phyloP scores from a whole-genome alignment of 2,888 invertebrate genomes.

The Blomia tropicalis region DNA sequence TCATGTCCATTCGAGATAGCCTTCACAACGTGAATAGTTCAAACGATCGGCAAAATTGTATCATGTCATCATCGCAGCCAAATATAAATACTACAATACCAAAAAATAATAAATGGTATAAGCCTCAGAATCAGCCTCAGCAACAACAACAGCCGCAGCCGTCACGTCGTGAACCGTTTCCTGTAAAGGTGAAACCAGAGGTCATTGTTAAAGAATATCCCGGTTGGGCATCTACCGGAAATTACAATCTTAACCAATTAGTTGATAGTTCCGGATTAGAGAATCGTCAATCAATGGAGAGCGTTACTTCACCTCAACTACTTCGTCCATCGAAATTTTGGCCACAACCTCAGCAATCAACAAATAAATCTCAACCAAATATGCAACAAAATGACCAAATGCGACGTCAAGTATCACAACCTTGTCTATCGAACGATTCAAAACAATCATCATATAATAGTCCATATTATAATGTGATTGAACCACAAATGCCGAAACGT shows the following conservation, averaged over 20 bases:
- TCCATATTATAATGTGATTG: background rate
- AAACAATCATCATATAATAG: too few relatives aligned
- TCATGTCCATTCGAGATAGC: slow-evolving; percentile 3
- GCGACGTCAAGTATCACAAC: slow-evolving; percentile 1
- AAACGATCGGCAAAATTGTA: background rate
- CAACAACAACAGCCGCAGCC: background rate
- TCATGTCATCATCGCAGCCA: background rate
- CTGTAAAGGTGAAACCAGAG: background rate
- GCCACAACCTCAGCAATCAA: slow-evolving; percentile 2
- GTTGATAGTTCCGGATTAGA: background rate
- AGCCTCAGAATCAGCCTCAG: background rate
- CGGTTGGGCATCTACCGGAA: slow-evolving; percentile 5
- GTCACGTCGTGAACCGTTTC: background rate
- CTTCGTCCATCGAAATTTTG: background rate
- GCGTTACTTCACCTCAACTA: background rate
- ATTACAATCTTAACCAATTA: background rate
- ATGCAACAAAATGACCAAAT: slow-evolving; percentile 9
- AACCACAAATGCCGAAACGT: background rate
- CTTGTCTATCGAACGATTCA: background rate
- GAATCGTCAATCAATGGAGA: background rate
- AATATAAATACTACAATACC: background rate
- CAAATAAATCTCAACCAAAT: slow-evolving; percentile 3
- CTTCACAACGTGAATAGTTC: background rate
- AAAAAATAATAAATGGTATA: background rate
- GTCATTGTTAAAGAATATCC: slow-evolving; percentile 3